Evolutionary conservation across 2,888 invertebrate genomes (phyloP).

Genomic region (Morpho deidamia): DNA sequence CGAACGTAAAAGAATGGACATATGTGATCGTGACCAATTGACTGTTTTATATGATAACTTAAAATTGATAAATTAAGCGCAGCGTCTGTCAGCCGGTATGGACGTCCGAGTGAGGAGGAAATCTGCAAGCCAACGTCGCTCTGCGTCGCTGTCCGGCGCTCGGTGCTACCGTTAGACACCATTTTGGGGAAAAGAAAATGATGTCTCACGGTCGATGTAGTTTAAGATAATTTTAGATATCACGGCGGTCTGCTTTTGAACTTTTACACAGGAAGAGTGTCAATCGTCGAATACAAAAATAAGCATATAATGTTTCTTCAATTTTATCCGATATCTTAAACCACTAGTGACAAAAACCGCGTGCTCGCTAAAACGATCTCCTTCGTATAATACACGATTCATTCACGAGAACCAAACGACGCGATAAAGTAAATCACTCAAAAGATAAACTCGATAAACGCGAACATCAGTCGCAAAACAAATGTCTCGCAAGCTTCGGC

Average conservation of each 20-base stretch:
- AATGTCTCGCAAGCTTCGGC: conserved; percentile 71
- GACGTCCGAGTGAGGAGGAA: conserved; percentile 33
- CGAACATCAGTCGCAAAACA: conserved; percentile 72
- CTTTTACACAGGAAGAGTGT: conserved; percentile 68
- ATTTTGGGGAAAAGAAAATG: conserved; percentile 70
- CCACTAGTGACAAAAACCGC: conserved; percentile 68
- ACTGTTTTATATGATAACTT: conserved; percentile 26
- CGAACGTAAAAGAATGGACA: conserved; percentile 39
- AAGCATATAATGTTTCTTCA: conserved; percentile 74
- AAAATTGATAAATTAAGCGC: conserved; percentile 36
- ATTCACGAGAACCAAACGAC: conserved; percentile 48
- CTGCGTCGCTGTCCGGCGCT: conserved; percentile 41
- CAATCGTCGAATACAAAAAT: conserved; percentile 76
- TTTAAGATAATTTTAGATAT: conserved; percentile 20
- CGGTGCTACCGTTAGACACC: conserved; percentile 52
- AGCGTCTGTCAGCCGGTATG: conserved; percentile 27
- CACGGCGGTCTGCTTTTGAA: conserved; percentile 39
- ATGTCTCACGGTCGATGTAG: conserved; percentile 53
- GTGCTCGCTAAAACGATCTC: conserved; percentile 61
- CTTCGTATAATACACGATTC: conserved; percentile 51
- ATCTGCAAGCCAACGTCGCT: conserved; percentile 45
- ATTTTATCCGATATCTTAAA: conserved; percentile 71
- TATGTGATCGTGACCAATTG: too few relatives aligned
- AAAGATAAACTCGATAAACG: conserved; percentile 54
- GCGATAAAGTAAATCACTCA: conserved; percentile 48